These are phyloP conservation scores for Plecturocebus donacophilus DNA, from an alignment of 2,113 vertebrate species.

Conservation along the genomic window DNA sequence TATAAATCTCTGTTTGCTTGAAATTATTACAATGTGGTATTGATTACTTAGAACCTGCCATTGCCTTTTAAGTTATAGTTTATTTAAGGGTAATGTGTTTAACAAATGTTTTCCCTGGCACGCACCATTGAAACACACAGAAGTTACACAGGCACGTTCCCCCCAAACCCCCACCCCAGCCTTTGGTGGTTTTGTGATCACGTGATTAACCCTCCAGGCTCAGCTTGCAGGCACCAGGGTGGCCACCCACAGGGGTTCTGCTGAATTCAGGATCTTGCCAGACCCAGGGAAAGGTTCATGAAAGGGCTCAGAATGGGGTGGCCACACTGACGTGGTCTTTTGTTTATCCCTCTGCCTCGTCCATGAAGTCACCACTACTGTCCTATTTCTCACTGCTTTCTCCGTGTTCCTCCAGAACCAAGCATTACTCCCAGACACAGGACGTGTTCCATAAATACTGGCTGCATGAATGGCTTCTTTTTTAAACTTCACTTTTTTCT, in stretches of 20 bases:
- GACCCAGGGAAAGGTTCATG: not conserved
- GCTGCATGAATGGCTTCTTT: not conserved
- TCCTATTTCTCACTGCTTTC: too few species aligned
- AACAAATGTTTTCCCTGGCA: not conserved
- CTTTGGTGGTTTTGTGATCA: not conserved
- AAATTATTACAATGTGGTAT: constrained; percentile 73
- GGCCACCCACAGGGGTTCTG: not conserved
- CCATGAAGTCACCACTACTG: rapidly evolving
- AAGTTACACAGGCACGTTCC: not conserved
- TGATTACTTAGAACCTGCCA: constrained; percentile 68
- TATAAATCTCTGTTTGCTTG: constrained; percentile 73
- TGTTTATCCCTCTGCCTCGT: not conserved
- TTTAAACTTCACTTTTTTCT: constrained; percentile 5
- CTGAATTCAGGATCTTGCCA: not conserved
- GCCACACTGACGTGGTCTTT: rapidly evolving
- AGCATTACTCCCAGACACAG: rapidly evolving
- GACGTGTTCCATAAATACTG: not conserved
- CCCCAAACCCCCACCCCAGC: not conserved
- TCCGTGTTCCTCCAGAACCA: rapidly evolving
- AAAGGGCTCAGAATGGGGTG: rapidly evolving
- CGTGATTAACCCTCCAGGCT: rapidly evolving
- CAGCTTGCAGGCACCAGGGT: not conserved
- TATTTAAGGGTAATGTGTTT: constrained; percentile 41
- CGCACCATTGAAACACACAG: not conserved
- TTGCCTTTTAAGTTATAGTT: constrained; percentile 66